Percentiles rank a stretch among this genome's conserved stretches.
phyloP scores from a whole-genome alignment of 2,797 vertebrate species.

The Dromococcyx pavoninus region DNA sequence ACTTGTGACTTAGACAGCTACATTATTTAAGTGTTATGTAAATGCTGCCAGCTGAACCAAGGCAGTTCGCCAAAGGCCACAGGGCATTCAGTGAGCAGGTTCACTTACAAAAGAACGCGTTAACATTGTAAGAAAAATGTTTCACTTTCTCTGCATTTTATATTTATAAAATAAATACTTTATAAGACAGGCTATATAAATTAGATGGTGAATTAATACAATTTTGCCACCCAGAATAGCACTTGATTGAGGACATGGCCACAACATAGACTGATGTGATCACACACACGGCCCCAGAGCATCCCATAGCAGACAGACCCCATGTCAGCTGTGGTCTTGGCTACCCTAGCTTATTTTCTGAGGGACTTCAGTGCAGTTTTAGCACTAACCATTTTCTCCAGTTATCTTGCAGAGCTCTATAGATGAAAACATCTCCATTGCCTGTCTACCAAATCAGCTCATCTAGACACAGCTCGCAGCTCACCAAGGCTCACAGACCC shows the following conservation, averaged over 20 bases:
- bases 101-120: not conserved
- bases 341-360: not conserved
- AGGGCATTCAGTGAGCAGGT: not conserved
- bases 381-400: not conserved
- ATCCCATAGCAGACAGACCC: not conserved
- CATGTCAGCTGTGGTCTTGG: not conserved
- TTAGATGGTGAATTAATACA: not conserved
- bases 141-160: not conserved
- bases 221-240: not conserved
- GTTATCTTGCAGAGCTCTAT: not conserved
- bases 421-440: not conserved
- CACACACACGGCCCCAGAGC: accelerated
- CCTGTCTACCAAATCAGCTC: not conserved
- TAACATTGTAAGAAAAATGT: not conserved
- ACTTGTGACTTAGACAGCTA: not conserved
- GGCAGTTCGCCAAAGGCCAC: not conserved
- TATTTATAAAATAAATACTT: not conserved
- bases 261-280: not conserved
- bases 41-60: not conserved
- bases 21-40: not conserved
- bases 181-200: no score
- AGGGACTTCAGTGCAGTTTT: not conserved
- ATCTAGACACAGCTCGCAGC: not conserved
- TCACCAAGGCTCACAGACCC: not conserved
- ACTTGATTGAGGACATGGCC: not conserved